A percentile compares a stretch with the other conserved stretches of the same genome.
phyloP scores from a whole-genome alignment of 2,888 invertebrate genomes.

The Drosophila engyochracea region DNA sequence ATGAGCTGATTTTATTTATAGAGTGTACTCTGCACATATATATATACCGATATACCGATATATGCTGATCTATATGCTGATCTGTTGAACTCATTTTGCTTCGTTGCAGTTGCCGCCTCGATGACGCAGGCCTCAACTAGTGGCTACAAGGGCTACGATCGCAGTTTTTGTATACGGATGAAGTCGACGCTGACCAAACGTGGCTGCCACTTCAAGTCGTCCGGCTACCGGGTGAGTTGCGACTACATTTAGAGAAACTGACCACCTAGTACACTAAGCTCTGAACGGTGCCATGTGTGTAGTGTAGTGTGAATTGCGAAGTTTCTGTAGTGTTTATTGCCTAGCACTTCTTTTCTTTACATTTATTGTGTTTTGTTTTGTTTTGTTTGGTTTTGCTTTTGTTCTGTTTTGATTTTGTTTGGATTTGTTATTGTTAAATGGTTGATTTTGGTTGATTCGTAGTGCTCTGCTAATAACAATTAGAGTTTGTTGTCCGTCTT shows the following conservation, averaged over 20 bases:
- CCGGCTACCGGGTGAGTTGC: conserved; percentile 95
- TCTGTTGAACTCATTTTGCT: background rate
- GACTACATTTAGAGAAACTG: background rate
- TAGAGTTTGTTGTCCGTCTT: conserved; percentile 36
- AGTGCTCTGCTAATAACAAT: conserved; percentile 30
- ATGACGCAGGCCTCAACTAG: conserved; percentile 91
- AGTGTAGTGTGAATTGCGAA: conserved; percentile 41
- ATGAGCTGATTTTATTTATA: background rate
- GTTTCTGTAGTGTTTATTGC: conserved; percentile 34
- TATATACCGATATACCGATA: background rate
- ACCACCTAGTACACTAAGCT: conserved; percentile 13
- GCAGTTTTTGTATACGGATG: conserved; percentile 98
- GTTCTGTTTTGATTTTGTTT: conserved; percentile 1
- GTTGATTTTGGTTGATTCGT: conserved; percentile 13
- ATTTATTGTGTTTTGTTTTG: background rate
- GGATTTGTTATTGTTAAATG: conserved; percentile 7
- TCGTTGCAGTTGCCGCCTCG: conserved; percentile 90
- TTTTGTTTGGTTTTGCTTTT: background rate
- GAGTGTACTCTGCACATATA: background rate
- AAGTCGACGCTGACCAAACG: conserved; percentile 98
- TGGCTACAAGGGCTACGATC: conserved; percentile 93
- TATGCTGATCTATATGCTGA: background rate
- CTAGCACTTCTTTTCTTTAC: conserved; percentile 7
- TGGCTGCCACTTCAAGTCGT: conserved; percentile 98
- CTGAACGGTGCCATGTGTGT: conserved; percentile 40